Evolutionary conservation across 2,888 invertebrate species (phyloP), one percentile per base, ranked within the genome.

Genomic region (Prionchulus punctatus): DNA sequence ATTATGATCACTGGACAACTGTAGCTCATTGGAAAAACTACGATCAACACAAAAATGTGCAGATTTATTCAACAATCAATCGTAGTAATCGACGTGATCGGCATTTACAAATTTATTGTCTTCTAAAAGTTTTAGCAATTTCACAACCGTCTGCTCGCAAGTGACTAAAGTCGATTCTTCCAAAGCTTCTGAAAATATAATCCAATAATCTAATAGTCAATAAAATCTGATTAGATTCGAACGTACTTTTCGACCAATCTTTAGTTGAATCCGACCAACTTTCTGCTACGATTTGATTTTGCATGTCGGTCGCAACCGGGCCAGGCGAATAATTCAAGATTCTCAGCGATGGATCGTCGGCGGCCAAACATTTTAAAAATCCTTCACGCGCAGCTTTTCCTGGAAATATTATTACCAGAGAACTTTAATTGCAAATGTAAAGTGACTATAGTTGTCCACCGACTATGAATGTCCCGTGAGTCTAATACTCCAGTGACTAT

Each of bases 271-370:
- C 50, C 53, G 69, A 67, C 53, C 62, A 64, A 2, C 66, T 64
- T 2, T 53, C 30, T 1, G 55, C 57, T 15, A 61, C 30, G 2
- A 70, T 62, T n/a, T 60, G 60, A 81, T 82, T 55, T 49, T 68
- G 63, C 75, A 75, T 75, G 49, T 72, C 70, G 18, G 75, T 75
- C 47, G 70, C 66, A 18, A 75, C 63, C 1, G 75, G 74, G 2
- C 75, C 75, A 1, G 75, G 75, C 1, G 73, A 70, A 60, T 74
- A 75, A 61, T 66, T 73, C 27, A 75, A 62, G 18, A 75, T 71
- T 4, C 71, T 63, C 1, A 69, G 57, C 4, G 61, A 52, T 1
- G 66, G 63, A 15, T 72, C 66, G 59, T 75, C 75, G 18, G 57
- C 61, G 0, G 72, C 73, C 57, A 76, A 57, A 2, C 66, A 65